Conservation (phyloP, 2,888 invertebrate species). For the Bedellia somnulentella region DNA sequence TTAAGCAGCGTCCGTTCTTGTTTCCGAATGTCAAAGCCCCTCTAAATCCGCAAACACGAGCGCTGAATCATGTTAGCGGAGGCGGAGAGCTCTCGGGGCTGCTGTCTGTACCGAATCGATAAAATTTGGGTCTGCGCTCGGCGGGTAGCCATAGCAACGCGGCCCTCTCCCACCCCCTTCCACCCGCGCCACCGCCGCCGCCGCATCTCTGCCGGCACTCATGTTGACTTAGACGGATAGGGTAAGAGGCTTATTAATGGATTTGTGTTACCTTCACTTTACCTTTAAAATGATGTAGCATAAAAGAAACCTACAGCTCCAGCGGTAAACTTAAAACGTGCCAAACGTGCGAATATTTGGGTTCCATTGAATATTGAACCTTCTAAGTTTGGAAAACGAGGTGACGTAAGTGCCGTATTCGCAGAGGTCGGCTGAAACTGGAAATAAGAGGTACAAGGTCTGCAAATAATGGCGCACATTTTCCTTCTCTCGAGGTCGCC, state of each 20-base stretch:
- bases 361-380: too few species aligned
- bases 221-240: conserved; percentile 61
- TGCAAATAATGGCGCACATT: conserved; percentile 28
- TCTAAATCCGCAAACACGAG: conserved; percentile 53
- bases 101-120: conserved; percentile 58
- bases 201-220: conserved; percentile 41
- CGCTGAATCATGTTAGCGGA: conserved; percentile 52
- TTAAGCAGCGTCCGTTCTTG: too few species aligned
- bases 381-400: too few species aligned
- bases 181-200: conserved; percentile 20
- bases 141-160: conserved; percentile 43
- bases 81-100: conserved; percentile 46
- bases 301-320: conserved; percentile 13
- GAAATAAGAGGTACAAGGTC: conserved; percentile 18
- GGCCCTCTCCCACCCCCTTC: conserved; percentile 19
- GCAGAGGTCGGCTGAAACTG: conserved; percentile 17
- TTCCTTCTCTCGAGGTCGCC: conserved; percentile 22
- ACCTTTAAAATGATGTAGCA: conserved; percentile 21
- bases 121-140: conserved; percentile 59
- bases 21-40: conserved; percentile 47
- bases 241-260: conserved; percentile 62
- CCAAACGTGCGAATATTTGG: too few species aligned
- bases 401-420: conserved; percentile 10
- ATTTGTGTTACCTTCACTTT: conserved; percentile 47
- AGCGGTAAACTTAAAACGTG: too few species aligned